These are phyloP conservation scores for Apodemus speciosus DNA, from an alignment of 2,113 vertebrate genomes.

Conservation along the genomic window DNA sequence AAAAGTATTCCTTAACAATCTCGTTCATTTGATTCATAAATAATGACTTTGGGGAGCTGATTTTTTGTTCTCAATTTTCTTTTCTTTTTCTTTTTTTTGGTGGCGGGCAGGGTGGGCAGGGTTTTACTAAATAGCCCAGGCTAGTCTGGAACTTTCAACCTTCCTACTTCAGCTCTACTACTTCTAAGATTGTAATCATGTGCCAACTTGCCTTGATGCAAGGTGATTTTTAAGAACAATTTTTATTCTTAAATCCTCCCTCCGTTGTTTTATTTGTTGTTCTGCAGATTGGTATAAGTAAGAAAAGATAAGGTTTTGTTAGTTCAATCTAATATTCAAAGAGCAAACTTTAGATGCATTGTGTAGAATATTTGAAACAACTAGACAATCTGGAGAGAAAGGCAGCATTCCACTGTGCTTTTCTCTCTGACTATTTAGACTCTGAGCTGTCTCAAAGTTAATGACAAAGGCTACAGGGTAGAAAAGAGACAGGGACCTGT, in stretches of 20 bases:
- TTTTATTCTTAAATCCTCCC: background rate
- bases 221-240: constrained; percentile 26
- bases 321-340: background rate
- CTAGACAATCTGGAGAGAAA: background rate
- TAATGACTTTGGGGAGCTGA: background rate
- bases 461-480: background rate
- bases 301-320: background rate
- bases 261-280: background rate
- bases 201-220: background rate
- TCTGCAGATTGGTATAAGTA: background rate
- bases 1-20: constrained; percentile 34
- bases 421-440: background rate
- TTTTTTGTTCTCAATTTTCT: background rate
- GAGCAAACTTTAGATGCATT: background rate
- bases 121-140: background rate
- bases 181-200: background rate
- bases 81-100: background rate
- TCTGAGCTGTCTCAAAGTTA: background rate
- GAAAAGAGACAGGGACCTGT: background rate
- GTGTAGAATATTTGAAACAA: background rate
- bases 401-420: background rate
- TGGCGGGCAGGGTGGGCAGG: accelerated
- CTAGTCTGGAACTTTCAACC: background rate
- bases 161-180: background rate
- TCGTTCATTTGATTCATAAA: background rate